Evolutionary conservation across 2,888 invertebrate species (phyloP).

Genomic region (Scelioninae gen. 2): DNA sequence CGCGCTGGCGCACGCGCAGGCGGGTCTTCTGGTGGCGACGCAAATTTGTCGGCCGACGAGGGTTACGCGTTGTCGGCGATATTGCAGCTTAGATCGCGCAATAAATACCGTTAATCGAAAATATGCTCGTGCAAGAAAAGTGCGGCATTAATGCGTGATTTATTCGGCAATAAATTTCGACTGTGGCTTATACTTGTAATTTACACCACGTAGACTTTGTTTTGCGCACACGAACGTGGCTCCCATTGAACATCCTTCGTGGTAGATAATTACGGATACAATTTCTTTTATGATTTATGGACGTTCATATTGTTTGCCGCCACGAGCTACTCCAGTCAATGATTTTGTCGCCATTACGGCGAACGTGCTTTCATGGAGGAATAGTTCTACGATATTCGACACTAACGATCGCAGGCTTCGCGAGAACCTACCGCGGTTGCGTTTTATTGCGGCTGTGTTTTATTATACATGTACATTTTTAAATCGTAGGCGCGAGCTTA

Average conservation of each 20-base stretch:
- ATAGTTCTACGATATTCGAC: constrained; percentile 49
- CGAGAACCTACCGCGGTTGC: constrained; percentile 21
- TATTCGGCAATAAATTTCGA: constrained; percentile 58
- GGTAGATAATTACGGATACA: constrained; percentile 61
- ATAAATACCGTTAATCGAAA: constrained; percentile 59
- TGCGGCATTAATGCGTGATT: constrained; percentile 57
- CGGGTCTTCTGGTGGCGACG: too few relatives aligned
- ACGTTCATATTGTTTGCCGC: constrained; percentile 55
- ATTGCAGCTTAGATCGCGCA: constrained; percentile 25
- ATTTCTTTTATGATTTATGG: constrained; percentile 60
- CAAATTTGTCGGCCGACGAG: not conserved
- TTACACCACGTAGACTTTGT: constrained; percentile 59
- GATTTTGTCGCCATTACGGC: constrained; percentile 57
- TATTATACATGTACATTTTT: constrained; percentile 4
- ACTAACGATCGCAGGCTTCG: constrained; percentile 35
- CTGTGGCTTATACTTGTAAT: constrained; percentile 60
- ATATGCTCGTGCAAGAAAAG: constrained; percentile 58
- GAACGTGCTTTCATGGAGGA: constrained; percentile 39
- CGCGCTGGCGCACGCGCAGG: too few relatives aligned
- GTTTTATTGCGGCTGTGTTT: constrained; percentile 7
- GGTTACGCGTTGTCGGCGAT: constrained; percentile 18
- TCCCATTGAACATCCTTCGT: constrained; percentile 59
- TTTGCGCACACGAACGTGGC: constrained; percentile 57
- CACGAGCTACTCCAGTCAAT: constrained; percentile 54
- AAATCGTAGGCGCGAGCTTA: constrained; percentile 10